Conservation (phyloP, 2,797 vertebrate genomes). For the Tenualosa ilisha region DNA sequence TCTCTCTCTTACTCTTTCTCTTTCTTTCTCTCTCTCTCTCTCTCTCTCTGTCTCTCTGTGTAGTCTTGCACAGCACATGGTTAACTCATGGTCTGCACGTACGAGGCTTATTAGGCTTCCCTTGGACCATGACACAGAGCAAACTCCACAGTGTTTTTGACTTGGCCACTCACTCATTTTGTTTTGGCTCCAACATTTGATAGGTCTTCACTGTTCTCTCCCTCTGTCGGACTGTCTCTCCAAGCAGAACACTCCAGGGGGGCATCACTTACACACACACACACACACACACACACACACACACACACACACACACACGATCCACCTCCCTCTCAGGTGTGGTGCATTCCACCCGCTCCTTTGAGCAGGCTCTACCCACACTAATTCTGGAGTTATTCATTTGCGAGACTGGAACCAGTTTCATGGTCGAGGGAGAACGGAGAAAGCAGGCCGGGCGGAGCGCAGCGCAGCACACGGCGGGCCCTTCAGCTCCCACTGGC, state of each 20-base stretch:
- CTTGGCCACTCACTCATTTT: neutral
- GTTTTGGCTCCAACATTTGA: neutral
- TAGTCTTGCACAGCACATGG: neutral
- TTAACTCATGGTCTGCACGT: neutral
- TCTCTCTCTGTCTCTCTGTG: neutral
- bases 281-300: neutral
- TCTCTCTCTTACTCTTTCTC: neutral
- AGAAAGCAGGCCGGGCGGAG: neutral
- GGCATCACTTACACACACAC: neutral
- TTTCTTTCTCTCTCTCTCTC: neutral
- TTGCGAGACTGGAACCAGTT: slow-evolving; percentile 34
- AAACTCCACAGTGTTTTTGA: neutral
- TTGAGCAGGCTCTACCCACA: slow-evolving; percentile 25
- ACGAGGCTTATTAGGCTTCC: neutral
- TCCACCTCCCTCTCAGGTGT: slow-evolving; percentile 28
- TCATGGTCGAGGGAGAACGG: slow-evolving; percentile 17
- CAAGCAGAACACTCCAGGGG: slow-evolving; percentile 10
- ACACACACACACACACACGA: slow-evolving; percentile 17
- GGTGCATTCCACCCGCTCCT: slow-evolving; percentile 43
- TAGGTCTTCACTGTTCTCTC: neutral
- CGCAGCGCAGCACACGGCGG: neutral
- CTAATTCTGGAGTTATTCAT: slow-evolving; percentile 46
- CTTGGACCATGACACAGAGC: neutral
- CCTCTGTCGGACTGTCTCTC: neutral
- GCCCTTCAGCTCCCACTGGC: slow-evolving; percentile 26